These are phyloP conservation scores for Scopus umbretta DNA, from an alignment of 2,113 vertebrate species.

Conservation along the genomic window DNA sequence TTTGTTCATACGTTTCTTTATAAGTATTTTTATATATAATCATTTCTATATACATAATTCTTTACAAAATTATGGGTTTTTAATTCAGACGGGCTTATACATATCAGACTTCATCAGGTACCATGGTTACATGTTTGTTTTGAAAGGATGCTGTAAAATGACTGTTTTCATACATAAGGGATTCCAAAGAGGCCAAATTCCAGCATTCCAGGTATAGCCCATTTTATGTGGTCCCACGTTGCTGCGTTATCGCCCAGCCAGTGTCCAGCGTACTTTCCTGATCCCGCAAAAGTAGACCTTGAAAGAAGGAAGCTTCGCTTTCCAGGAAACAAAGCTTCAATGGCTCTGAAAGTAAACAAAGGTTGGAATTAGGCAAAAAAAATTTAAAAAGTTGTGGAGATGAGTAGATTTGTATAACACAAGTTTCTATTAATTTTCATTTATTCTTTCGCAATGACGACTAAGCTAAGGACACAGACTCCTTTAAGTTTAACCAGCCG, in stretches of 20 bases:
- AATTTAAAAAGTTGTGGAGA: neutral
- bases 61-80: too few relatives aligned
- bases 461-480: neutral
- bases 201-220: constrained; percentile 88
- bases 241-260: constrained; percentile 92
- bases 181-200: constrained; percentile 91
- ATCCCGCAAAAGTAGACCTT: constrained; percentile 89
- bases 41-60: neutral
- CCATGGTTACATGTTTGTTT: too few relatives aligned
- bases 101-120: neutral
- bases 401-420: neutral
- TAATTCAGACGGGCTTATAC: neutral
- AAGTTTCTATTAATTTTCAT: neutral
- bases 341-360: constrained; percentile 69
- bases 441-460: neutral
- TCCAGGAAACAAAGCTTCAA: constrained; percentile 73
- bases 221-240: constrained; percentile 89
- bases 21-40: neutral
- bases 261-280: constrained; percentile 88
- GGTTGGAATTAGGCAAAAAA: neutral
- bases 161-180: constrained; percentile 79
- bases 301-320: constrained; percentile 85
- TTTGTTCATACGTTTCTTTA: neutral
- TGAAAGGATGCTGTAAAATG: neutral
- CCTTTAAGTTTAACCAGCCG: neutral